Conservation (phyloP, 2,797 vertebrate genomes). For the Chelon labrosus region DNA sequence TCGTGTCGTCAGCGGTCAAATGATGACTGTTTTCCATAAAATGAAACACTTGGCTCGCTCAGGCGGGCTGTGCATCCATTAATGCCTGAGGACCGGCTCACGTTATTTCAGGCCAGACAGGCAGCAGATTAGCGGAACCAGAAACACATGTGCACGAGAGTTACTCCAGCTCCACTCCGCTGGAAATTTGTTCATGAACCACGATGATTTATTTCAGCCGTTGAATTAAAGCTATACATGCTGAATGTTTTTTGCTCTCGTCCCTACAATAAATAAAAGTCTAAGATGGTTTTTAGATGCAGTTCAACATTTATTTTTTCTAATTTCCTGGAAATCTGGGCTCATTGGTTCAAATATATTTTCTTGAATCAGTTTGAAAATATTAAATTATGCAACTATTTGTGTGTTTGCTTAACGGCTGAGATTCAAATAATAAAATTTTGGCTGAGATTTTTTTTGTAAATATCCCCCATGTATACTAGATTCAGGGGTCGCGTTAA, state of each 20-base stretch:
- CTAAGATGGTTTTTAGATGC: not conserved
- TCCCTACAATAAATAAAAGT: not conserved
- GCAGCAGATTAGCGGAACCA: slow-evolving; percentile 38
- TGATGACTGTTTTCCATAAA: slow-evolving; percentile 10
- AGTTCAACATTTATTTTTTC: no score
- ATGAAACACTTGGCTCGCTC: slow-evolving; percentile 15
- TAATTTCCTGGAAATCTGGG: no score
- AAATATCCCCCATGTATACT: no score
- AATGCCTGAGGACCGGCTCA: slow-evolving; percentile 9
- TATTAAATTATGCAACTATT: no score
- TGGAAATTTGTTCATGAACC: not conserved
- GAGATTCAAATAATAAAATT: no score
- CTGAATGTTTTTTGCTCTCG: not conserved
- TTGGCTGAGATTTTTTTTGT: no score
- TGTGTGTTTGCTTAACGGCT: no score
- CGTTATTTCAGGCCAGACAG: slow-evolving; percentile 30
- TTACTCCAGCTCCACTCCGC: slow-evolving; percentile 11
- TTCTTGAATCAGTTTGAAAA: no score
- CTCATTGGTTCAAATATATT: no score
- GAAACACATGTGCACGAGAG: slow-evolving; percentile 43
- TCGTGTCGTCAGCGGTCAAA: not conserved
- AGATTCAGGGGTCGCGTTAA: no score
- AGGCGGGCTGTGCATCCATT: slow-evolving; percentile 14
- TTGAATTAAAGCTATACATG: slow-evolving; percentile 9
- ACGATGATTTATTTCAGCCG: slow-evolving; percentile 6